Evolutionary conservation across 1,140 invertebrate species (phyloP), one percentile per base, ranked within the genome.

Genomic region (Hermatobates lingyangjiaoensis): DNA sequence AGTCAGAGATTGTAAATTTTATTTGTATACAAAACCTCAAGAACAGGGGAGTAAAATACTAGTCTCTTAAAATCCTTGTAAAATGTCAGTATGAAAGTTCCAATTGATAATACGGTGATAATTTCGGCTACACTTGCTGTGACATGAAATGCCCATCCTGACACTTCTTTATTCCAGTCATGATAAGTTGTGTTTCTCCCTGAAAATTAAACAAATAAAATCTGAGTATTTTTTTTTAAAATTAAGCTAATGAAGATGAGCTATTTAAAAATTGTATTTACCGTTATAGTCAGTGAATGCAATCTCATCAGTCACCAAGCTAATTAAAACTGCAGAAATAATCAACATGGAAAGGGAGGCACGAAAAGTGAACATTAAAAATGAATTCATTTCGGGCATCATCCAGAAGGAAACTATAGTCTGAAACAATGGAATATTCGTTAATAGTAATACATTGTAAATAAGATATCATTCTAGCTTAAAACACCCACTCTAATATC

Each of bases 61-160:
- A 56, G 23, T 47, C 48, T 51, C 25, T 54, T 53, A 39, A 56
- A 56, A 34, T 56, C 55, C 26, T 27, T 40, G 21, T 48, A 51
- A 39, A 39, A 56, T 20, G 55, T 56, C 10, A 56, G 52, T 12
- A 56, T 48, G 27, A 52, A 56, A 14, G 30, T 23, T 2, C 51
- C 51, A 20, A 56, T 23, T 3, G 39, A 24, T 20, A 40, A 18
- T 23, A 50, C 45, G 3, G 30, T 39, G 10, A 39, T 24, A 48
- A 48, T 53, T 54, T 56, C 45, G 12, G 44, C 18, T 28, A 48
- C 38, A 3, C 34, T 24, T n/a, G 48, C 44, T 26, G 39, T 27
- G 1, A 53, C 2, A 28, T 56, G 51, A 39, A 45, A 46, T n/a
- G 12, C 26, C 24, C 27, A 56, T 0, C 55, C 55, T 25, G 51